Percentiles rank a stretch among this genome's conserved stretches.
These are phyloP conservation scores for Hemithea aestivaria DNA, from an alignment of 2,888 invertebrate species.

Conservation along the genomic window DNA sequence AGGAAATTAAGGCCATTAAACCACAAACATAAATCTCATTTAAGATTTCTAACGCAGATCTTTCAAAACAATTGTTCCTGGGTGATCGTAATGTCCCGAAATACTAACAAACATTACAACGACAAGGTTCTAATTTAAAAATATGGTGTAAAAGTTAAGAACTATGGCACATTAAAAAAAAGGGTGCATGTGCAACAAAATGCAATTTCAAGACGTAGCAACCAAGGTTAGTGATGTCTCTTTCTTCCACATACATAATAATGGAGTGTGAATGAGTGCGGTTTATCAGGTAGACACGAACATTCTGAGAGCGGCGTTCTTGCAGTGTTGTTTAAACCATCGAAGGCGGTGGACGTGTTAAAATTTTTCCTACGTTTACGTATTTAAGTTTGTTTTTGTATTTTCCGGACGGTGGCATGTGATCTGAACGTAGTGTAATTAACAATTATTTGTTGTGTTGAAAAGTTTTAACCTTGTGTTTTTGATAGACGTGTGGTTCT, in stretches of 20 bases:
- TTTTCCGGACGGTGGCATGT: slow-evolving; percentile 26
- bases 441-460: slow-evolving; percentile 17
- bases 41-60: slow-evolving; percentile 36
- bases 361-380: slow-evolving; percentile 43
- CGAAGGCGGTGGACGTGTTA: slow-evolving; percentile 37
- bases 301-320: slow-evolving; percentile 36
- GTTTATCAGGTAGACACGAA: slow-evolving; percentile 44
- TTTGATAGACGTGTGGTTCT: slow-evolving; percentile 66
- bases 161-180: slow-evolving; percentile 42
- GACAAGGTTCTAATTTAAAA: slow-evolving; percentile 37
- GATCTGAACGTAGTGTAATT: slow-evolving; percentile 18
- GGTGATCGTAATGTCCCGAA: slow-evolving; percentile 41
- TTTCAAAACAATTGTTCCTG: slow-evolving; percentile 38
- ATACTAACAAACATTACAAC: slow-evolving; percentile 31
- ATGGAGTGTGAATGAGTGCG: slow-evolving; percentile 42
- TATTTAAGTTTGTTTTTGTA: slow-evolving; percentile 71
- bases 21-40: slow-evolving; percentile 34
- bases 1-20: slow-evolving; percentile 29
- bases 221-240: slow-evolving; percentile 37
- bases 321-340: slow-evolving; percentile 46
- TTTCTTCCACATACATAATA: slow-evolving; percentile 31
- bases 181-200: slow-evolving; percentile 49
- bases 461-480: slow-evolving; percentile 62
- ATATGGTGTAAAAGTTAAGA: slow-evolving; percentile 36
- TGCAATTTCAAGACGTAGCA: slow-evolving; percentile 40